These are phyloP conservation scores for Rhinolophus ferrumequinum DNA, from an alignment of 2,113 vertebrate species.

Conservation along the genomic window DNA sequence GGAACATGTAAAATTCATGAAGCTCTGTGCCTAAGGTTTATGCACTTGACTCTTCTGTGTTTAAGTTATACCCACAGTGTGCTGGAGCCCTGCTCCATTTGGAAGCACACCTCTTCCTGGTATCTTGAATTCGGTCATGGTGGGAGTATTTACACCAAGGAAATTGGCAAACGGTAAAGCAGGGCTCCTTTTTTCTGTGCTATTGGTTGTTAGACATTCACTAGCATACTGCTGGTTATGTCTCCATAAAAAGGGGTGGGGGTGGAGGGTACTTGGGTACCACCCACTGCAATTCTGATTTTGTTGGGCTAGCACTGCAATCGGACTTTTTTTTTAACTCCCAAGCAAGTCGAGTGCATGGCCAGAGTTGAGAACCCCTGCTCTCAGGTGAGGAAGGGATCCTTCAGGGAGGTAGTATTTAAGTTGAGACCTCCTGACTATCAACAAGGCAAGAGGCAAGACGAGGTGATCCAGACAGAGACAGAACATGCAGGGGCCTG, in stretches of 20 bases:
- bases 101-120: not conserved
- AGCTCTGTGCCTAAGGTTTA: not conserved
- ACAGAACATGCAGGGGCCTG: fast-evolving
- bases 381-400: not conserved
- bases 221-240: too few species aligned
- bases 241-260: not conserved
- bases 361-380: not conserved
- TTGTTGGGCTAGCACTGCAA: not conserved
- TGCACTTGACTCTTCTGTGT: fast-evolving
- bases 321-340: not conserved
- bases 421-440: not conserved
- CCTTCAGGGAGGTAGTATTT: not conserved
- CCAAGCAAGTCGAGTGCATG: not conserved
- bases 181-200: not conserved
- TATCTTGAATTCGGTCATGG: not conserved
- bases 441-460: not conserved
- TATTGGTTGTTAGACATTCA: not conserved
- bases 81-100: not conserved
- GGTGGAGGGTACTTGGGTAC: not conserved
- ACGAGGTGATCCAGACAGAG: not conserved
- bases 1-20: not conserved
- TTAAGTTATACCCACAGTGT: fast-evolving
- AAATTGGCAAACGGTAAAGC: not conserved
- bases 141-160: not conserved
- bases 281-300: not conserved